Evolutionary conservation across 2,113 vertebrate genomes (phyloP).

Genomic region (Morone chrysops): DNA sequence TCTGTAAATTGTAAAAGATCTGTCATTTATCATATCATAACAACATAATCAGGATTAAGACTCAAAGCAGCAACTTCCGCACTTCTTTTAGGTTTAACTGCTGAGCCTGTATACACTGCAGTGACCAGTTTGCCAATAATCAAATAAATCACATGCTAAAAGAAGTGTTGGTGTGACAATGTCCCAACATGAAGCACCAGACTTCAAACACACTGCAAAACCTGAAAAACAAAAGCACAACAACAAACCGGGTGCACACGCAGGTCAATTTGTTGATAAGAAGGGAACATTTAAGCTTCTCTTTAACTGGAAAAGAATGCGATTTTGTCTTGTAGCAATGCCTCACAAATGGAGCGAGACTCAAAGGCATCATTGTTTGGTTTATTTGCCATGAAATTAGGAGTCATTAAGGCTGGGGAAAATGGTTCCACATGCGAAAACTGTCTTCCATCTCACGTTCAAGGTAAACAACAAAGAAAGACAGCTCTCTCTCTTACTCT

Average conservation of each 20-base stretch:
- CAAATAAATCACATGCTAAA: not conserved
- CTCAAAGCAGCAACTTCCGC: not conserved
- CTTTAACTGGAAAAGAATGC: constrained; percentile 60
- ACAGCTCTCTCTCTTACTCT: not conserved
- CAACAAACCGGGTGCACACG: constrained; percentile 28
- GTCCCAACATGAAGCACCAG: not conserved
- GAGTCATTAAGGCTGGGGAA: constrained; percentile 57
- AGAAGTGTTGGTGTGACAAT: not conserved
- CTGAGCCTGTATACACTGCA: not conserved
- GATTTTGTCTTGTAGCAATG: constrained; percentile 46
- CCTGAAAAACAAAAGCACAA: constrained; percentile 29
- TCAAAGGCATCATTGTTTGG: constrained; percentile 67
- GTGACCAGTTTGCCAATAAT: not conserved
- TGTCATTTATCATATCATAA: not conserved
- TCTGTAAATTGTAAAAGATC: not conserved
- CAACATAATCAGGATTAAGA: not conserved
- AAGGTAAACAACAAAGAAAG: constrained; percentile 57
- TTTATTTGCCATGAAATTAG: constrained; percentile 77
- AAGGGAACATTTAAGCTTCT: constrained; percentile 56
- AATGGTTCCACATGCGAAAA: constrained; percentile 70
- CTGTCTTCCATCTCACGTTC: constrained; percentile 47
- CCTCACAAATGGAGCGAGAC: constrained; percentile 55
- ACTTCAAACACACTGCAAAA: not conserved
- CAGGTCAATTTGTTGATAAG: constrained; percentile 62
- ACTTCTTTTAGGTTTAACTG: too few relatives aligned